Evolutionary conservation across 2,113 vertebrate species (phyloP).

Genomic region (Erinaceus europaeus): DNA sequence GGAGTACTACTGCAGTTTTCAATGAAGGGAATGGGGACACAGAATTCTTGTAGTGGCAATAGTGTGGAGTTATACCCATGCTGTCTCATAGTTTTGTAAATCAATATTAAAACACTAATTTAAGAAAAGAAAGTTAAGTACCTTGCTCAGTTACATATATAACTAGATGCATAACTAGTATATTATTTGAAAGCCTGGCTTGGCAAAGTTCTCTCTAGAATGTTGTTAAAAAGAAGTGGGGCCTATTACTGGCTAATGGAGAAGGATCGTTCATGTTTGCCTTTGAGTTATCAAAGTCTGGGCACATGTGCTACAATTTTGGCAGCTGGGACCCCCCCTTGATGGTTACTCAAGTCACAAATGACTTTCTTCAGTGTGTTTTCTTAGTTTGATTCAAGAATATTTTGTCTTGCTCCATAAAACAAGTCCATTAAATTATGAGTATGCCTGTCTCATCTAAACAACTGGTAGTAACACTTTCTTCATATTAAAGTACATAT

Average conservation of each 20-base stretch:
- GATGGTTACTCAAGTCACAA: not conserved
- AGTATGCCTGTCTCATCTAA: not conserved
- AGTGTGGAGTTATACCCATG: no score
- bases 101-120: no score
- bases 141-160: not conserved
- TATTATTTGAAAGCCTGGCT: not conserved
- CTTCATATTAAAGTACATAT: not conserved
- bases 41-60: no score
- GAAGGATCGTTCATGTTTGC: not conserved
- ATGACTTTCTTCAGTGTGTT: not conserved
- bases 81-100: no score
- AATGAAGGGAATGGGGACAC: no score
- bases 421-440: constrained; percentile 43
- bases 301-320: not conserved
- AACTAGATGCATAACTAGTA: not conserved
- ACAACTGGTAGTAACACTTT: not conserved
- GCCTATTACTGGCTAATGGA: not conserved
- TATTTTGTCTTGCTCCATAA: constrained; percentile 14
- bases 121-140: not conserved
- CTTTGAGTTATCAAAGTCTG: not conserved
- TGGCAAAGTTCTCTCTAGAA: not conserved
- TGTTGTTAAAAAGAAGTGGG: not conserved
- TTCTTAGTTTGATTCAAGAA: constrained; percentile 45
- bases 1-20: no score
- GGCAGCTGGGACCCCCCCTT: not conserved